Conservation (phyloP, 2,888 invertebrate species). For the Rotaria macrura region DNA sequence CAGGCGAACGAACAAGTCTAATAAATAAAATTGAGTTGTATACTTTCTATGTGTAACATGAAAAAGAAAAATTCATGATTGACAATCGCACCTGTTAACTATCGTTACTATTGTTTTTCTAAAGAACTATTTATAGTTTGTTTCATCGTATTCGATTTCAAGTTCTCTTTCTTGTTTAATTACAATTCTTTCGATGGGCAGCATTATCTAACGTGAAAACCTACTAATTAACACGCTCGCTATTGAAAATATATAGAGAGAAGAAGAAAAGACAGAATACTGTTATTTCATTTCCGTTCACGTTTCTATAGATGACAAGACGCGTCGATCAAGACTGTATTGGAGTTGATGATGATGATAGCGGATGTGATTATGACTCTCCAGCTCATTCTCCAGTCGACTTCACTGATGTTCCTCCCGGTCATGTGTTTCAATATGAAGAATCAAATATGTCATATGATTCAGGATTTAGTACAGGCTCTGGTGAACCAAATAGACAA, state of each 20-base stretch:
- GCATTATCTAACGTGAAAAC: background rate
- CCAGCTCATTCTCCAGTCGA: constrained; percentile 16
- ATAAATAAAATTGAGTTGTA: background rate
- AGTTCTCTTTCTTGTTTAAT: background rate
- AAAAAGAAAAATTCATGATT: background rate
- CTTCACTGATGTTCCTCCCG: constrained; percentile 2
- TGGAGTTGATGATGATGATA: constrained; percentile 13
- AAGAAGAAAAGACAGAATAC: background rate
- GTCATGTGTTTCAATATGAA: background rate
- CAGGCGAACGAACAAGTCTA: background rate
- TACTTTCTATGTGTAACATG: background rate
- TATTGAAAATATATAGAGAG: background rate
- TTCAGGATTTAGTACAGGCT: background rate
- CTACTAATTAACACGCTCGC: background rate
- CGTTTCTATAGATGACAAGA: background rate
- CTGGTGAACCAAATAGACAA: background rate
- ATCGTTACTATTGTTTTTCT: background rate
- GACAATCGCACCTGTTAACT: background rate
- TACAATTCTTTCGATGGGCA: background rate
- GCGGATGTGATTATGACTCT: constrained; percentile 18
- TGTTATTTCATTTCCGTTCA: background rate
- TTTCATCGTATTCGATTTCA: background rate
- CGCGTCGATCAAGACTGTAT: background rate
- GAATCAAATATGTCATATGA: background rate
- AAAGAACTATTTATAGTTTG: background rate